Conservation (phyloP, 2,888 invertebrate genomes). For the Capitulum mitella region DNA sequence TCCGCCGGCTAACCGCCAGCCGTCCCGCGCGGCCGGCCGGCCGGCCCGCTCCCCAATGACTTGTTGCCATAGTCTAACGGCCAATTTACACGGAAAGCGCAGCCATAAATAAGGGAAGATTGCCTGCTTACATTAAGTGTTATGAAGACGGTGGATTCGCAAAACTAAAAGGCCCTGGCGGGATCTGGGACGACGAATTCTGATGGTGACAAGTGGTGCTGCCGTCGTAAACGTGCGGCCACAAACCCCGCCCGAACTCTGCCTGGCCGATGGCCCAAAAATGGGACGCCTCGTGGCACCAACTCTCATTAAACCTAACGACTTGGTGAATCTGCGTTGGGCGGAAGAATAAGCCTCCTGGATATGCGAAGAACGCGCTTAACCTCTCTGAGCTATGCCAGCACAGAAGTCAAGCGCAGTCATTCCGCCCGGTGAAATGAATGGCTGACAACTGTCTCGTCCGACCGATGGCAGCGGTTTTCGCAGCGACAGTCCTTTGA, state of each 20-base stretch:
- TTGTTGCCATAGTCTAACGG: slow-evolving; percentile 2
- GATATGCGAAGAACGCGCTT: not conserved
- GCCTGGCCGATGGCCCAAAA: slow-evolving; percentile 12
- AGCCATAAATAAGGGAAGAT: not conserved
- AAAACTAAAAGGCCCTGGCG: not conserved
- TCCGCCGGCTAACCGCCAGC: not conserved
- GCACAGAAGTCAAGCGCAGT: not conserved
- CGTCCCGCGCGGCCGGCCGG: not conserved
- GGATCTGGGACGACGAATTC: not conserved
- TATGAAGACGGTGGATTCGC: slow-evolving; percentile 14
- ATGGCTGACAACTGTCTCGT: not conserved
- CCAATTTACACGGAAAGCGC: not conserved
- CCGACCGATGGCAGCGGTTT: not conserved
- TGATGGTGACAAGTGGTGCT: not conserved
- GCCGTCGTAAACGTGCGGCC: not conserved
- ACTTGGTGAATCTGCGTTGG: not conserved
- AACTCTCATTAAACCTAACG: not conserved
- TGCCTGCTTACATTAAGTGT: slow-evolving; percentile 6
- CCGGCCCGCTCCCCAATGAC: not conserved
- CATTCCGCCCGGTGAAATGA: not conserved
- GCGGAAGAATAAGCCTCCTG: not conserved
- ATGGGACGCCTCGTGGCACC: not conserved
- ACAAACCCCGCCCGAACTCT: not conserved
- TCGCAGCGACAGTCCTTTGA: not conserved
- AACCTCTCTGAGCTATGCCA: not conserved